phyloP scores from a whole-genome alignment of 92 coral and sea anemone species.

The Isaurus tuberculatus region DNA sequence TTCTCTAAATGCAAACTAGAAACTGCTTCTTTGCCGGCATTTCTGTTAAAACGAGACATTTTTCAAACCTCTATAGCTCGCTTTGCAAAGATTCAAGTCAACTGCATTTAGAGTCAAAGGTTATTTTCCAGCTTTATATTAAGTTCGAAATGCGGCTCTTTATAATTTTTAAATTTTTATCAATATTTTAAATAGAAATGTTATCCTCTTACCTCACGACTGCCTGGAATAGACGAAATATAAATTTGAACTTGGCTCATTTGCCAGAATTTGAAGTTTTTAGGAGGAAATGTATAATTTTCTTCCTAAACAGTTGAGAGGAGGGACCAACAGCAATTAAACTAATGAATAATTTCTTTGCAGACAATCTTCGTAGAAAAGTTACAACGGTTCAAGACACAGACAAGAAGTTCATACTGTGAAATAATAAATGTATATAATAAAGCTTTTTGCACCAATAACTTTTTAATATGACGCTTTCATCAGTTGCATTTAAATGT shows the following conservation, averaged over 20 bases:
- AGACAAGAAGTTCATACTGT: slow-evolving; percentile 4
- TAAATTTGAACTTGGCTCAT: slow-evolving; percentile 21
- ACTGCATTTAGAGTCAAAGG: no score
- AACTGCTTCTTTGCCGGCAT: no score
- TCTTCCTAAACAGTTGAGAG: background rate
- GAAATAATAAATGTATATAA: background rate
- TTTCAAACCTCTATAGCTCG: no score
- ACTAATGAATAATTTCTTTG: background rate
- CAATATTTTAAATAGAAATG: background rate
- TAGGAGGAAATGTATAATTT: background rate
- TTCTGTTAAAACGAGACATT: no score
- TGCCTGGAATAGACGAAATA: slow-evolving; percentile 29
- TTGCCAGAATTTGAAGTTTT: background rate
- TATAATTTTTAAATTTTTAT: background rate
- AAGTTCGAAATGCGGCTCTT: no score
- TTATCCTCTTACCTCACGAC: slow-evolving; percentile 2
- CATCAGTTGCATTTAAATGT: no score
- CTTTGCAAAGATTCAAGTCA: no score
- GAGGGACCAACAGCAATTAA: background rate
- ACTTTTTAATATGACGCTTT: no score
- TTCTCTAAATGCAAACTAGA: no score
- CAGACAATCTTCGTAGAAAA: background rate
- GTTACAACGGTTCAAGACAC: background rate
- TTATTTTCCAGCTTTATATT: no score
- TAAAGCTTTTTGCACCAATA: no score